Evolutionary conservation across 2,113 vertebrate species (phyloP), one percentile per base, ranked within the genome.

Genomic region (Sardina pilchardus): DNA sequence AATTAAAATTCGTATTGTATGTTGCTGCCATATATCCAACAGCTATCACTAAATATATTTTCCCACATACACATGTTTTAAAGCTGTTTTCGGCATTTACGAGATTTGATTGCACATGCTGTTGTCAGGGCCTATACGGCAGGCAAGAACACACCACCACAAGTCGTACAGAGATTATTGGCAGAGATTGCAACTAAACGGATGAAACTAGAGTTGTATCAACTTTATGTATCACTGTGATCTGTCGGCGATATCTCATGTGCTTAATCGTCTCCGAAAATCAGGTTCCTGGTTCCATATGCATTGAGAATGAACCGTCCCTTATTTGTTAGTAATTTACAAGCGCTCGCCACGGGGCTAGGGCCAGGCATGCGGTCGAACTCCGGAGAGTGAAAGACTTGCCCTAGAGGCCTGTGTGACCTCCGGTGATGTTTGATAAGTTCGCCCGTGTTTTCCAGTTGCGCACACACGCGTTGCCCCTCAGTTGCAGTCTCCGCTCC

Each of bases 401-500:
- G 42, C 26, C 42, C 42, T 47, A 82, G 85, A 86, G 81, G 88
- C 88, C 90, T 90, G 45, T 7, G 82, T 93, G 90, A 91, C 92
- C 91, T 90, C 83, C 50, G 84, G 87, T 85, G 91, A 89, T 83
- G 88, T 90, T 86, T 71, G 84, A 88, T n/a, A 67, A 89, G 88
- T 83, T 83, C 84, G 48, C n/a, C 71, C 34, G 85, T 92, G 90
- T 91, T 94, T 93, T 90, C 89, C 85, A 90, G 84, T 89, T 78
- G 71, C 30, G 85, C 87, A 82, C 88, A 92, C 88, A 92, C 91
- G 90, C 90, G 92, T 89, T 90, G 83, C 86, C 30, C 30, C 43
- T 88, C 75, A 84, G 86, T 85, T 56, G 71, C 82, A 42, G 44
- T 83, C 50, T 84, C 89, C 88, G 88, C 83, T 85, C 83, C 83